phyloP scores from a whole-genome alignment of 2,797 vertebrate genomes.

The Gambelia wislizenii region DNA sequence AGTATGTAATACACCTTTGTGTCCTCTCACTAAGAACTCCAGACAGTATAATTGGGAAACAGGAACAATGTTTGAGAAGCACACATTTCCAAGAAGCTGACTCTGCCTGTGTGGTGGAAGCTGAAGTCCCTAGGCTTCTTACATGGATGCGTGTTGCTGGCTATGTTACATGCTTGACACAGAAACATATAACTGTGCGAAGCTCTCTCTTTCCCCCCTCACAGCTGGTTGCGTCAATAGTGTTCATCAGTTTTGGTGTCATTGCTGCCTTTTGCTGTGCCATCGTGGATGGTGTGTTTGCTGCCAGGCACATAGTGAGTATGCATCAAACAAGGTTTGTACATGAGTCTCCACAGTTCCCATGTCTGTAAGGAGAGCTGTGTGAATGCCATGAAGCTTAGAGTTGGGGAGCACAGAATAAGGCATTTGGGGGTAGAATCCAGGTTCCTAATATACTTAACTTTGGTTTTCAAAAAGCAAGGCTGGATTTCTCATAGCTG shows the following conservation, averaged over 20 bases:
- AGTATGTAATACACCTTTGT: background rate
- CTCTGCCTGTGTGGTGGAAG: too few species aligned
- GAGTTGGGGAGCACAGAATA: background rate
- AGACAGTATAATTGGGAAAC: background rate
- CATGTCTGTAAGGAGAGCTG: background rate
- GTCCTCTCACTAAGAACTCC: background rate
- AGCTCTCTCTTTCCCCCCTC: background rate
- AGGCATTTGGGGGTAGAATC: background rate
- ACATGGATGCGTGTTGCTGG: background rate
- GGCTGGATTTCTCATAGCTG: background rate
- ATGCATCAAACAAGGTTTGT: slow-evolving; percentile 50
- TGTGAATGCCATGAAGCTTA: background rate
- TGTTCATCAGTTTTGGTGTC: slow-evolving; percentile 99
- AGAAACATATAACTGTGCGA: slow-evolving; percentile 37
- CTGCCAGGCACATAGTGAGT: slow-evolving; percentile 98
- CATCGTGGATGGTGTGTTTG: slow-evolving; percentile 97
- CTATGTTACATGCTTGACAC: background rate
- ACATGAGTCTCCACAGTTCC: too few species aligned
- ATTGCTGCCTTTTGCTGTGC: slow-evolving; percentile 98
- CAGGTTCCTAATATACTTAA: background rate
- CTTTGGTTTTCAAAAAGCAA: background rate
- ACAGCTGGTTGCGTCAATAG: slow-evolving; percentile 97
- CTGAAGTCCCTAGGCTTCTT: background rate
- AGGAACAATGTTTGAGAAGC: background rate
- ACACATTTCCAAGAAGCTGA: too few species aligned